Evolutionary conservation across 2,113 vertebrate genomes (phyloP), one percentile per base, ranked within the genome.

Genomic region (Engystomops pustulosus): DNA sequence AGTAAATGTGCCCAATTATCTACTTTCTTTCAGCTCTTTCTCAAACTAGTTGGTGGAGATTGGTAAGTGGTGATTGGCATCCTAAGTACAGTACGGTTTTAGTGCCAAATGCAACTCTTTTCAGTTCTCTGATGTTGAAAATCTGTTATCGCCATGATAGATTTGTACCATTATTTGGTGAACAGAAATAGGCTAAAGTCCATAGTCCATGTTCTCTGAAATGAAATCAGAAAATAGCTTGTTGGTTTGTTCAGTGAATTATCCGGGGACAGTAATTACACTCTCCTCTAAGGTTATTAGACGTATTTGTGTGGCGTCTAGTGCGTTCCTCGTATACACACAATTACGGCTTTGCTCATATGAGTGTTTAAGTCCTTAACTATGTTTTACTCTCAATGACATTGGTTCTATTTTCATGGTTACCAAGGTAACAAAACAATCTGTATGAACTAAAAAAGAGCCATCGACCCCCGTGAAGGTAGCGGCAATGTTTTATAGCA

Each of bases 321-420:
- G 32, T 20, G 20, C 25, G 49, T 9, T 55, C 32, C 20, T n/a
- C 23, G 18, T 72, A 12, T 45, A 23, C 69, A 12, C 11, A 44
- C 25, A 76, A 53, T 76, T 32, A 53, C 18, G 12, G 30, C 47
- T 53, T 27, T 75, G 17, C 30, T 3, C n/a, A 18, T 32, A 32
- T 12, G 25, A 23, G 58, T 20, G 38, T 60, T 60, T 58, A 32
- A 30, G 41, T 67, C 41, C 78, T 32, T 14, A 47, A 34, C 14
- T n/a, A 36, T n/a, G 25, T n/a, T 27, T 51, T n/a, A 30, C 17
- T 68, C 6, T 65, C 27, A 7, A 23, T 23, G 47, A 23, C 18
- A 36, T 25, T 12, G 20, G 27, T 17, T 68, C 34, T 81, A 70
- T 80, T 80, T 80, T 53, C 5, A 25, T 47, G 23, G 62, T 81